Evolutionary conservation across 2,113 vertebrate species (phyloP), one percentile per base, ranked within the genome.

Genomic region (Xenopus borealis): DNA sequence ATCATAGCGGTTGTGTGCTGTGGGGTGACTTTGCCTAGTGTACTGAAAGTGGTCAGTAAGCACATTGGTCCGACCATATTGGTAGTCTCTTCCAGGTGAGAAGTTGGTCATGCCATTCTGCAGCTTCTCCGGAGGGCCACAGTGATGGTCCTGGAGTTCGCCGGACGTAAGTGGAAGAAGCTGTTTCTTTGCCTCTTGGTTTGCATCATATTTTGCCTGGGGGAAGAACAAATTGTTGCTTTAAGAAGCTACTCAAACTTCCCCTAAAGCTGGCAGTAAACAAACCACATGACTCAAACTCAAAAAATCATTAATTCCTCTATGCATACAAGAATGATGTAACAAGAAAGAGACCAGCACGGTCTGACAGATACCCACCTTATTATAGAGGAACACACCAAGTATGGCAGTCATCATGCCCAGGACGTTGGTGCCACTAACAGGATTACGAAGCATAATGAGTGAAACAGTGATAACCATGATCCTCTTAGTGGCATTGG

Each of bases 321-420:
- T 40, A 40, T 40, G 33, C 33, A 40, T 6, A 40, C 23, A 40
- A 40, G 8, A 40, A 40, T 40, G 5, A 9, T 9, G 8, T 40
- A 7, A 9, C 33, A 40, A 40, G 33, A 40, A 40, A 40, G 8
- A 6, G 8, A 53, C 12, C 50, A 4, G 2, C 23, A 3, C 11
- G 14, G 47, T 13, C 10, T 50, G 6, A 50, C 12, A 11, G 52
- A 16, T 2, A 46, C 80, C 85, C 12, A 95, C 97, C 94, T 98
- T 98, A 85, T 99, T 99, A 79, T 99, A 99, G 2, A 98, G 82
- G 84, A 99, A 98, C 79, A 99, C 97, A 0, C 97, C 97, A 0
- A 98, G 81, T 62, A 99, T 98, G 69, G 97, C 97, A 0, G 96
- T 97, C 93, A 98, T 90, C 97, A 99, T 99, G 58, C 97, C 97